Conservation (phyloP, 2,797 vertebrate species). For the Gephyroberyx darwinii region DNA sequence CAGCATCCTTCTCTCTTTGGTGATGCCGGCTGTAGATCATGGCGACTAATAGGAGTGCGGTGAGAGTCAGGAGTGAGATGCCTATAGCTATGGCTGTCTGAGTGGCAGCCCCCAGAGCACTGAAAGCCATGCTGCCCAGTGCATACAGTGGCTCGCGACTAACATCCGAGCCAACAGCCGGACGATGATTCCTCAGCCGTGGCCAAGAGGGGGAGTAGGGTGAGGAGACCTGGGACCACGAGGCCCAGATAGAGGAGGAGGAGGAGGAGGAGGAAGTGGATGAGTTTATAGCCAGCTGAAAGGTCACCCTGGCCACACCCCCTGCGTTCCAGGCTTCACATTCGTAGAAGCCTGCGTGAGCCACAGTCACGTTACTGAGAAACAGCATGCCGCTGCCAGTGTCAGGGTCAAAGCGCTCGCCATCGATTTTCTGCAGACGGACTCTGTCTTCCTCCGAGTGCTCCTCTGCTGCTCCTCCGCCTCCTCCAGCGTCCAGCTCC, state of each 20-base stretch:
- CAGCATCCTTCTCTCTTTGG: conserved; percentile 81
- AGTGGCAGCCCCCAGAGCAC: conserved; percentile 86
- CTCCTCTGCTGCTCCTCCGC: conserved; percentile 39
- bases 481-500: conserved; percentile 72
- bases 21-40: conserved; percentile 89
- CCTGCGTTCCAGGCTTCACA: conserved; percentile 92
- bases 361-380: conserved; percentile 88
- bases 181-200: conserved; percentile 69
- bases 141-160: conserved; percentile 85
- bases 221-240: conserved; percentile 72
- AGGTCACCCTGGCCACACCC: conserved; percentile 85
- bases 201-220: conserved; percentile 70
- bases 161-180: conserved; percentile 73
- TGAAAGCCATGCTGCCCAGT: conserved; percentile 90
- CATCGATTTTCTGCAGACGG: conserved; percentile 68
- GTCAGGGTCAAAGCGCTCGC: conserved; percentile 83
- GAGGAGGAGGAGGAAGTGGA: conserved; percentile 82
- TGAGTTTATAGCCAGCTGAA: conserved; percentile 88
- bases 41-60: conserved; percentile 85
- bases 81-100: conserved; percentile 89
- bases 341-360: conserved; percentile 90
- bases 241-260: conserved; percentile 84
- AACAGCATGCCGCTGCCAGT: conserved; percentile 91
- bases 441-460: conserved; percentile 59
- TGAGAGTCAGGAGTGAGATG: conserved; percentile 88